phyloP scores from a whole-genome alignment of 2,888 invertebrate species.

The Boloria euphrosyne region DNA sequence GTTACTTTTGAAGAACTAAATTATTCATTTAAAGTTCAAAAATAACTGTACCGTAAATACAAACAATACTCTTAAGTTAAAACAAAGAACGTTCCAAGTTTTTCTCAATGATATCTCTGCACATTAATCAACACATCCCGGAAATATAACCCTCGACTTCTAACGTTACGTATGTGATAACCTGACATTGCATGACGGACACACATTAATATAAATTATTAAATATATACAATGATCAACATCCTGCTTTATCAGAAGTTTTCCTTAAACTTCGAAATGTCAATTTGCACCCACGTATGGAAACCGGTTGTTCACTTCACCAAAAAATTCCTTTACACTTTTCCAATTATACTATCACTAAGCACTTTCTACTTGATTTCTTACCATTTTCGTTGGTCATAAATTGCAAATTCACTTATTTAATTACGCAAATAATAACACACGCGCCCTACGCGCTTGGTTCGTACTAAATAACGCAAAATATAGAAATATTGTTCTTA shows the following conservation, averaged over 20 bases:
- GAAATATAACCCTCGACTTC: slow-evolving; percentile 11
- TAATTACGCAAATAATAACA: slow-evolving; percentile 29
- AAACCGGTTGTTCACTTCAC: background rate
- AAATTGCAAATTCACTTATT: slow-evolving; percentile 2
- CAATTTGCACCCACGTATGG: background rate
- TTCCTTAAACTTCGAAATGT: slow-evolving; percentile 11
- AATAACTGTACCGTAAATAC: too few relatives aligned
- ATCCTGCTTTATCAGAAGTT: background rate
- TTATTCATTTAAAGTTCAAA: too few relatives aligned
- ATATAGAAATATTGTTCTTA: slow-evolving; percentile 48
- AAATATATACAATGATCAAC: slow-evolving; percentile 1
- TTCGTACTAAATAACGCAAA: slow-evolving; percentile 56
- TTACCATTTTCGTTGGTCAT: slow-evolving; percentile 35
- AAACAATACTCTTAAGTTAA: background rate
- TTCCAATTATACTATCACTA: background rate
- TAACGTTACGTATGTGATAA: background rate
- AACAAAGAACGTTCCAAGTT: background rate
- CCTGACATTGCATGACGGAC: background rate
- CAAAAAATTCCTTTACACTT: background rate
- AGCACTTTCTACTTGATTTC: background rate
- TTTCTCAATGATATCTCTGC: background rate
- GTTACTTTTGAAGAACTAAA: too few relatives aligned
- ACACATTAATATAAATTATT: background rate
- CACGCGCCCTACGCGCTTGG: slow-evolving; percentile 51
- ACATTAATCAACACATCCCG: background rate